Percentiles rank a stretch among this genome's conserved stretches.
Conservation (phyloP, 2,113 vertebrate genomes). For the Aphelocoma coerulescens region DNA sequence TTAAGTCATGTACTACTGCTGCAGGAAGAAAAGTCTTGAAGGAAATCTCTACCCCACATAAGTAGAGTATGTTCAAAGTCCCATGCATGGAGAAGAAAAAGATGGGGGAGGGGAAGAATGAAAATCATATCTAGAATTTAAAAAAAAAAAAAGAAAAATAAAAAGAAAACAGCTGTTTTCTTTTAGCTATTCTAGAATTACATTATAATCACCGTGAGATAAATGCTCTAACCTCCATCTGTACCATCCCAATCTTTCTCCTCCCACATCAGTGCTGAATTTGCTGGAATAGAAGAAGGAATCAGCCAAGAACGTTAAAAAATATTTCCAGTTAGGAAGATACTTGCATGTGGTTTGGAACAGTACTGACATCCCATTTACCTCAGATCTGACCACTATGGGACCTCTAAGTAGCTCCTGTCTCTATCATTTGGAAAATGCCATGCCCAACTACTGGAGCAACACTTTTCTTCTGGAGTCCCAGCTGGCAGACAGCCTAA, state of each 20-base stretch:
- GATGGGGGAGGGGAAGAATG: background rate
- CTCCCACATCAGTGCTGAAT: slow-evolving; percentile 39
- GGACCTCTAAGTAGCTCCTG: background rate
- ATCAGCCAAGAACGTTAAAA: background rate
- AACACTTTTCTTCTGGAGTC: background rate
- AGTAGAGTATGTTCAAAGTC: background rate
- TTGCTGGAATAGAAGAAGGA: background rate
- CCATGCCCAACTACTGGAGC: background rate
- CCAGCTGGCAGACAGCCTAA: background rate
- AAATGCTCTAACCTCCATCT: slow-evolving; percentile 41
- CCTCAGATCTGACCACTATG: background rate
- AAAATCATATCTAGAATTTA: background rate
- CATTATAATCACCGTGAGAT: background rate
- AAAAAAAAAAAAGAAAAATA: background rate
- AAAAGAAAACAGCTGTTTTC: background rate
- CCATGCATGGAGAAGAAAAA: background rate
- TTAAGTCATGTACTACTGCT: slow-evolving; percentile 10
- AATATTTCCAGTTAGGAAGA: background rate
- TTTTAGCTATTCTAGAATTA: background rate
- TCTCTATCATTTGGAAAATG: background rate
- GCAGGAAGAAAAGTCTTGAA: background rate
- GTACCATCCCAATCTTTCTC: slow-evolving; percentile 26
- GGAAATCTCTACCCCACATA: background rate
- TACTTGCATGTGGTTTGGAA: background rate
- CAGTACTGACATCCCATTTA: background rate